Conservation (phyloP, 2,888 invertebrate species). For the Orthosia gracilis region DNA sequence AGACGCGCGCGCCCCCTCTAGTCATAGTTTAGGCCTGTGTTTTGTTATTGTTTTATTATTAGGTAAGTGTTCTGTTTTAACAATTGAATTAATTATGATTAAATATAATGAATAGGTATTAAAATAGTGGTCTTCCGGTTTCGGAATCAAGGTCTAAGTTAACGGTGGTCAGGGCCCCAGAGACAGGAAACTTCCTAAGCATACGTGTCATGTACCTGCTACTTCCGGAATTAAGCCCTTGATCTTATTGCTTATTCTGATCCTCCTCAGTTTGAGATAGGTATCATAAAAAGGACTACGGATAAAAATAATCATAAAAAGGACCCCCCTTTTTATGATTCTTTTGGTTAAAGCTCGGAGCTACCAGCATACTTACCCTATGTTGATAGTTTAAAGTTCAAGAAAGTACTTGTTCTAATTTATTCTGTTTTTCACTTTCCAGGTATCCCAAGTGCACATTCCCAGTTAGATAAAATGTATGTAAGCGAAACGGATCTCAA, state of each 20-base stretch:
- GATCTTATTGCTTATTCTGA: no score
- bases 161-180: background rate
- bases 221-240: background rate
- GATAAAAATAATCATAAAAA: no score
- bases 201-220: background rate
- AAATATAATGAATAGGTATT: constrained; percentile 8
- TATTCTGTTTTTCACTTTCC: constrained; percentile 63
- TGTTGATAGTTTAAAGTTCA: background rate
- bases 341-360: no score
- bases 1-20: constrained; percentile 74
- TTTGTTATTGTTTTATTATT: constrained; percentile 80
- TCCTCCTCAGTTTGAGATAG: no score
- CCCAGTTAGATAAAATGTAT: constrained; percentile 85
- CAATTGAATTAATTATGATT: background rate
- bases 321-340: no score
- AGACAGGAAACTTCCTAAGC: background rate
- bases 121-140: background rate
- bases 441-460: constrained; percentile 85
- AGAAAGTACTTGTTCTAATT: background rate
- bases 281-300: no score
- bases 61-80: constrained; percentile 75
- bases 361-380: no score
- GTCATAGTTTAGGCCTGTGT: constrained; percentile 85
- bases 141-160: background rate
- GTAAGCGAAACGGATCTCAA: constrained; percentile 91